phyloP scores from a whole-genome alignment of 37 sponge, comb jelly and placozoan species.

The Corticium candelabrum region DNA sequence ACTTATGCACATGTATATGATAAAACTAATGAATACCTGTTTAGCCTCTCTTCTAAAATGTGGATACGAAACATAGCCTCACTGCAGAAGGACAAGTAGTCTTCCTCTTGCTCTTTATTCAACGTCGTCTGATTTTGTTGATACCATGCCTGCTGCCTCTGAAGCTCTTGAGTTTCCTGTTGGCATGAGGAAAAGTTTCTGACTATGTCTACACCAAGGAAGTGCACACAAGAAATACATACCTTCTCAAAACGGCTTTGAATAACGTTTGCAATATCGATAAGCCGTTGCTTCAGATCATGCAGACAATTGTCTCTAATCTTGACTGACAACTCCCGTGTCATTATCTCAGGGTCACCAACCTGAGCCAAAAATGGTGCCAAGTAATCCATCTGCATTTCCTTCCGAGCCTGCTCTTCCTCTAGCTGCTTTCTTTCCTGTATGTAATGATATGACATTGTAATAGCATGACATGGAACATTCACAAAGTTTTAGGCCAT shows the following conservation, averaged over 20 bases:
- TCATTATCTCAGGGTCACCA: constrained; percentile 58
- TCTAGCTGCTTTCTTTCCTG: constrained; percentile 56
- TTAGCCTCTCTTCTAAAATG: constrained; percentile 82
- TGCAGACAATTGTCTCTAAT: constrained; percentile 59
- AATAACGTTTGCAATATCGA: constrained; percentile 84
- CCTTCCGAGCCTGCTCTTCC: constrained; percentile 80
- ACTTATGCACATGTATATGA: neutral
- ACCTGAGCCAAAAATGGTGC: constrained; percentile 86
- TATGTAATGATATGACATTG: neutral
- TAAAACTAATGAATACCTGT: constrained; percentile 30
- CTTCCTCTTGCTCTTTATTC: constrained; percentile 73
- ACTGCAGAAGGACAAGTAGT: constrained; percentile 75
- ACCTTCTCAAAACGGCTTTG: constrained; percentile 75
- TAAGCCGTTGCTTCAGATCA: constrained; percentile 58
- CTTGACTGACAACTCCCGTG: constrained; percentile 23
- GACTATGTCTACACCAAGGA: neutral
- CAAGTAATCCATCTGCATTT: constrained; percentile 88
- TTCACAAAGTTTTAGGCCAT: too few relatives aligned
- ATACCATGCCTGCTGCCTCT: constrained; percentile 77
- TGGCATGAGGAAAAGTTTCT: neutral
- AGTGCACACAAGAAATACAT: neutral
- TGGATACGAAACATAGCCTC: constrained; percentile 94
- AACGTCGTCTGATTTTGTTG: constrained; percentile 76
- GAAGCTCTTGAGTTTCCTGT: constrained; percentile 72
- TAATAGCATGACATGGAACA: neutral